Conservation (phyloP, 2,888 invertebrate species). For the Tridacna crocea region DNA sequence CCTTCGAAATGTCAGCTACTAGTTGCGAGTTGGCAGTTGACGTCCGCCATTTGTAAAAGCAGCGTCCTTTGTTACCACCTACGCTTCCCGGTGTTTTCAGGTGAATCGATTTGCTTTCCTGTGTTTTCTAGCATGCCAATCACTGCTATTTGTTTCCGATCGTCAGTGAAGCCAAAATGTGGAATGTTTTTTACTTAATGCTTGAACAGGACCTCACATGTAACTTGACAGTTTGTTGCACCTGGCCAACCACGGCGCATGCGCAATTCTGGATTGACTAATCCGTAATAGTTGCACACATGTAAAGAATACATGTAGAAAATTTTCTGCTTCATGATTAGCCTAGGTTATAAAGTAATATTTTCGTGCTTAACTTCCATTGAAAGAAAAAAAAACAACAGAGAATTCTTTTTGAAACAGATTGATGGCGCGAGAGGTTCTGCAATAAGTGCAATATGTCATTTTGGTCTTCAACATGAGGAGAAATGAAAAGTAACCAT, state of each 20-base stretch:
- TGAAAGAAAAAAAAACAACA: no score
- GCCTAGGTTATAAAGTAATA: not conserved
- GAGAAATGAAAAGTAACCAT: no score
- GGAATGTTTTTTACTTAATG: not conserved
- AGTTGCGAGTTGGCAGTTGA: constrained; percentile 10
- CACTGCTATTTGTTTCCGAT: no score
- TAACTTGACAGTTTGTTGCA: constrained; percentile 56
- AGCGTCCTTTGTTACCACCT: constrained; percentile 69
- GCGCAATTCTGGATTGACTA: constrained; percentile 26
- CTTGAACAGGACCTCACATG: constrained; percentile 52
- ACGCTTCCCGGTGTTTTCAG: not conserved
- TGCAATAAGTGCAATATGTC: no score
- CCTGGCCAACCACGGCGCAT: constrained; percentile 62
- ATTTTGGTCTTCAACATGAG: no score
- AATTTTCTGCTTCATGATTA: no score
- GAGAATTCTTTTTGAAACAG: not conserved
- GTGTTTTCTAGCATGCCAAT: no score
- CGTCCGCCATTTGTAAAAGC: constrained; percentile 64
- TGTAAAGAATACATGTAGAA: not conserved
- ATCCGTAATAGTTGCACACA: not conserved
- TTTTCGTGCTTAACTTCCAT: not conserved
- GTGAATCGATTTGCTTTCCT: no score
- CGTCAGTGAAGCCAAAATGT: no score
- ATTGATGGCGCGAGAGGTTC: no score
- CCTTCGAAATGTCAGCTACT: not conserved